Evolutionary conservation across 2,888 invertebrate genomes (phyloP).

Genomic region (Melitaea athalia): DNA sequence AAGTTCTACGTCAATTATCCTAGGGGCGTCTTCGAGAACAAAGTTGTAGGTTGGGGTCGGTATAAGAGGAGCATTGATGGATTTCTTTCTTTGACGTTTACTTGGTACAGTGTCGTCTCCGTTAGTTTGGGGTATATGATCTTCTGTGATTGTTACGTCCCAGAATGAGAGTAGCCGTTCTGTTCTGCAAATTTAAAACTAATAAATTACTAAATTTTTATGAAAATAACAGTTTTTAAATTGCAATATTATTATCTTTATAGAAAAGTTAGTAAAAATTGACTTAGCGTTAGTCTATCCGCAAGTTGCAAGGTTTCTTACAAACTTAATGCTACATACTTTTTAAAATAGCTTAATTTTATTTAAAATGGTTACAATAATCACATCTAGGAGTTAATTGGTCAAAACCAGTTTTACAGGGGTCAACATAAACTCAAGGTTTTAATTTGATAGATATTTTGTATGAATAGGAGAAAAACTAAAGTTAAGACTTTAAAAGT

Average conservation of each 20-base stretch:
- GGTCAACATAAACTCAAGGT: too few relatives aligned
- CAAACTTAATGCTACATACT: too few relatives aligned
- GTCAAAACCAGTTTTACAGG: too few relatives aligned
- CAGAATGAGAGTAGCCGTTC: conserved; percentile 76
- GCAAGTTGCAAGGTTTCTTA: too few relatives aligned
- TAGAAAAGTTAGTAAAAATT: too few relatives aligned
- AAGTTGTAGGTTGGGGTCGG: conserved; percentile 76
- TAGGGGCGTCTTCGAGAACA: conserved; percentile 87
- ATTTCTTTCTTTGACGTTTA: conserved; percentile 66
- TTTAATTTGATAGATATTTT: too few relatives aligned
- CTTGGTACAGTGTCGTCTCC: conserved; percentile 61
- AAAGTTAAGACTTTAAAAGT: too few relatives aligned
- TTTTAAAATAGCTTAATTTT: too few relatives aligned
- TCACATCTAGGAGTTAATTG: too few relatives aligned
- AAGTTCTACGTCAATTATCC: conserved; percentile 71
- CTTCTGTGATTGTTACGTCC: conserved; percentile 68
- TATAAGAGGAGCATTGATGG: conserved; percentile 42
- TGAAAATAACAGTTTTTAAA: neutral
- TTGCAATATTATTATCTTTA: neutral
- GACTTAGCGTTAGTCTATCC: too few relatives aligned
- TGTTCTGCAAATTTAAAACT: conserved; percentile 54
- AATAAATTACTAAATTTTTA: neutral
- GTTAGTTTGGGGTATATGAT: conserved; percentile 55
- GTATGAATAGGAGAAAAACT: too few relatives aligned
- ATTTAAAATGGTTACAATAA: too few relatives aligned